Conservation (phyloP, 1,140 invertebrate species). For the Bombyx mandarina region DNA sequence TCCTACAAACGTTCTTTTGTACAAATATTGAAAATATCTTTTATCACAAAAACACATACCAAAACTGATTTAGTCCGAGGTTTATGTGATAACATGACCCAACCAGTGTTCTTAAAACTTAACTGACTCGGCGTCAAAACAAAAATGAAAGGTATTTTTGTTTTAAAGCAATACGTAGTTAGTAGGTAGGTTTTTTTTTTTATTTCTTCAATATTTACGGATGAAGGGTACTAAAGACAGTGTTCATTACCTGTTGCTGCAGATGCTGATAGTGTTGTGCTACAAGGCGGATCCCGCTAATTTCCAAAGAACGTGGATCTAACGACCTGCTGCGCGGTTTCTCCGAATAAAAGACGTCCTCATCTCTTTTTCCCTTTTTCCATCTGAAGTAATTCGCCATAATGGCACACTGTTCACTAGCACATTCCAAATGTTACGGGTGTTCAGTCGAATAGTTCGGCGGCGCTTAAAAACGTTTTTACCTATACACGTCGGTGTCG, state of each 20-base stretch:
- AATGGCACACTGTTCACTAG: constrained; percentile 18
- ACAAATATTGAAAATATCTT: too few species aligned
- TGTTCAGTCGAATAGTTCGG: constrained; percentile 7
- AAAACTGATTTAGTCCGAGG: too few species aligned
- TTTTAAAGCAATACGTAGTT: too few species aligned
- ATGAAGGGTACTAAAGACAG: background rate
- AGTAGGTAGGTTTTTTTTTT: too few species aligned
- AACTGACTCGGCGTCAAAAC: too few species aligned
- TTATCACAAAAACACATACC: too few species aligned
- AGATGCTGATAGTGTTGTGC: constrained; percentile 47
- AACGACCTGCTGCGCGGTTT: constrained; percentile 83
- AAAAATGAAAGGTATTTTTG: too few species aligned
- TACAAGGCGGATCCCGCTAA: constrained; percentile 78
- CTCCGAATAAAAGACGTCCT: constrained; percentile 71
- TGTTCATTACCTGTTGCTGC: constrained; percentile 21
- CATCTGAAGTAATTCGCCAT: constrained; percentile 82
- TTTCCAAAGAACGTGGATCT: constrained; percentile 81
- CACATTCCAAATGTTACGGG: constrained; percentile 12
- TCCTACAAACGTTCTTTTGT: too few species aligned
- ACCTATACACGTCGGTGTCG: constrained; percentile 26
- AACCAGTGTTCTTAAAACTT: too few species aligned
- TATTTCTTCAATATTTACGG: too few species aligned
- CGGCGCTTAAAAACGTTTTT: constrained; percentile 23
- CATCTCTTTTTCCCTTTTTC: constrained; percentile 78
- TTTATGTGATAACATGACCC: too few species aligned